Percentiles rank a stretch among this genome's conserved stretches.
These are phyloP conservation scores for Cliona cf. orientalis DNA, from an alignment of 37 sponge, comb jelly and placozoan species.

Conservation along the genomic window DNA sequence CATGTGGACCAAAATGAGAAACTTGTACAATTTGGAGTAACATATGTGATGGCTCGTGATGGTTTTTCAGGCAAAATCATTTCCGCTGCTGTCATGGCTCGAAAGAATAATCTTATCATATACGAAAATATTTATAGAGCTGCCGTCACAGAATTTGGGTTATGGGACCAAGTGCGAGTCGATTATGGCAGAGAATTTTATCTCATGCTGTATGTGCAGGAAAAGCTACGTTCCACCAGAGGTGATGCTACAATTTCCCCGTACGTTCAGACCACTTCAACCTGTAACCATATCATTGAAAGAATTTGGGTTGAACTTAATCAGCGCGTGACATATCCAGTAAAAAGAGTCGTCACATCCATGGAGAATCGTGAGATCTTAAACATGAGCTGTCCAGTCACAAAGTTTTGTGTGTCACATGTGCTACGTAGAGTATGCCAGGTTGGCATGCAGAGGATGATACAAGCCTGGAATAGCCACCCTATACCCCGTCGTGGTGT, in stretches of 20 bases:
- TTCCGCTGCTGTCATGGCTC: slow-evolving; percentile 18
- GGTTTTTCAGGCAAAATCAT: slow-evolving; percentile 28
- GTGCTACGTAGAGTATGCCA: background rate
- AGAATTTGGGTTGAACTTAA: slow-evolving; percentile 35
- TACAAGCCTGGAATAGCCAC: background rate
- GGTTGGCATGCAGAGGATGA: background rate
- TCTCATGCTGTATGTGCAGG: slow-evolving; percentile 32
- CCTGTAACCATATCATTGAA: slow-evolving; percentile 14
- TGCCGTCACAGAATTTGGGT: too few species aligned
- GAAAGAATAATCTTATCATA: slow-evolving; percentile 28
- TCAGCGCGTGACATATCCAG: slow-evolving; percentile 28
- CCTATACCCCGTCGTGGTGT: background rate
- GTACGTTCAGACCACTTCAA: background rate
- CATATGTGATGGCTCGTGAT: slow-evolving; percentile 15
- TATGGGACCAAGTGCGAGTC: too few species aligned
- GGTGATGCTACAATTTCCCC: slow-evolving; percentile 4
- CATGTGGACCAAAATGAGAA: slow-evolving; percentile 46
- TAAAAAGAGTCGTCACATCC: background rate
- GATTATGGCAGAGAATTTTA: too few species aligned
- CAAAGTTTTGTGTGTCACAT: slow-evolving; percentile 30
- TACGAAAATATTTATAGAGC: slow-evolving; percentile 17
- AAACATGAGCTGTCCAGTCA: background rate
- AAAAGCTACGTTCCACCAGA: background rate
- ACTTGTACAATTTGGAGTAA: slow-evolving; percentile 17
- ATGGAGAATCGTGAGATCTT: slow-evolving; percentile 6